Conservation (phyloP, 1,140 invertebrate genomes). For the Caenorhabditis inopinata region DNA sequence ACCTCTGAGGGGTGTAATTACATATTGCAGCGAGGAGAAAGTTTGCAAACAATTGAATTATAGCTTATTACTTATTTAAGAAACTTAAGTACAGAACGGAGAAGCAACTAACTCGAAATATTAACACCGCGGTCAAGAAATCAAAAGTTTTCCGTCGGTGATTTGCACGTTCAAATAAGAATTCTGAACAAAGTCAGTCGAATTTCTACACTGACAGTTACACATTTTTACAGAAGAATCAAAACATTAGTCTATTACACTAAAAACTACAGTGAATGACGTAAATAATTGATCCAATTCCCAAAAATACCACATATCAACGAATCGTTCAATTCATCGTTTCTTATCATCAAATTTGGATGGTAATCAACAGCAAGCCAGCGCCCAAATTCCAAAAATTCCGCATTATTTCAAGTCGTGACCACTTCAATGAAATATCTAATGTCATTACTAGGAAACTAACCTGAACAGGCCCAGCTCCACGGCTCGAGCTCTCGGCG, state of each 20-base stretch:
- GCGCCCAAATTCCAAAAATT: background rate
- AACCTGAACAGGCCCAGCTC: constrained; percentile 78
- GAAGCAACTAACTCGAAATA: no score
- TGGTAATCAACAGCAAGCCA: background rate
- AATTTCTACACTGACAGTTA: no score
- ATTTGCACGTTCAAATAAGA: no score
- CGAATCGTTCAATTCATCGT: background rate
- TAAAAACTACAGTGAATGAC: background rate
- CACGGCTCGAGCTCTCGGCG: constrained; percentile 75
- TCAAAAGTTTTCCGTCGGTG: no score
- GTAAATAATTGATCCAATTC: constrained; percentile 15
- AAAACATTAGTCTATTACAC: no score
- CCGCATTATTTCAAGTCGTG: background rate
- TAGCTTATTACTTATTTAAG: no score
- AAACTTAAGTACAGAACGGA: no score
- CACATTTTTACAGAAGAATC: no score
- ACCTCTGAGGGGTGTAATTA: background rate
- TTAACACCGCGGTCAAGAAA: no score
- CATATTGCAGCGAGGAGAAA: no score
- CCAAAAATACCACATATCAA: constrained; percentile 6
- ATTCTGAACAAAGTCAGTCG: no score
- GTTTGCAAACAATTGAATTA: no score
- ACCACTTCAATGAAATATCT: background rate
- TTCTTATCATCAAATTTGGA: background rate
- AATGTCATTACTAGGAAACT: background rate